These are phyloP conservation scores for Platorchestia sp. DNA, from an alignment of 1,140 invertebrate genomes.

Conservation along the genomic window DNA sequence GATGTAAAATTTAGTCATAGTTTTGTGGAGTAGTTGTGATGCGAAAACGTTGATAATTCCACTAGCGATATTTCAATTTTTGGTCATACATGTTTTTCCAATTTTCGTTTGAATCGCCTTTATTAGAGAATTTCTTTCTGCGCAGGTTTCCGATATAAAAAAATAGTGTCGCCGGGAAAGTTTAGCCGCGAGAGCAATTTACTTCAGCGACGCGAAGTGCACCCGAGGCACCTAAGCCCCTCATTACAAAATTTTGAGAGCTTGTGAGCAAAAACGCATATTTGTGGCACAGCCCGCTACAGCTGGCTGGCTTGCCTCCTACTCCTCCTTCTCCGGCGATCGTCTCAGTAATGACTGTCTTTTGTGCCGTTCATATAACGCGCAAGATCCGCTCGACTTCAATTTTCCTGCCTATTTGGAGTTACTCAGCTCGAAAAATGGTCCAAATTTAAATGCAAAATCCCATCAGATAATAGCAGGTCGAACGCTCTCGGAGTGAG, in stretches of 20 bases:
- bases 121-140: too few species aligned
- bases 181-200: too few species aligned
- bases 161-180: too few species aligned
- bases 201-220: neutral
- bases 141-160: too few species aligned
- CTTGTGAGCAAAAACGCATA: neutral
- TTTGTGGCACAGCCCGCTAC: neutral
- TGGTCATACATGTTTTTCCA: too few species aligned
- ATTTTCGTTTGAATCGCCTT: too few species aligned
- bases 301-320: neutral
- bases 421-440: slow-evolving; percentile 68
- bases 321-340: slow-evolving; percentile 45
- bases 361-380: slow-evolving; percentile 67
- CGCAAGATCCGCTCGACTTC: slow-evolving; percentile 68
- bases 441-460: slow-evolving; percentile 68
- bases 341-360: slow-evolving; percentile 66
- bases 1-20: too few species aligned
- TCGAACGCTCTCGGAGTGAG: slow-evolving; percentile 66
- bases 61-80: too few species aligned
- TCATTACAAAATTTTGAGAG: slow-evolving; percentile 2
- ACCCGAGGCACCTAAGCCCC: neutral
- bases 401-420: slow-evolving; percentile 68
- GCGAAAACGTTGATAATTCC: too few species aligned
- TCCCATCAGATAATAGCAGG: slow-evolving; percentile 68
- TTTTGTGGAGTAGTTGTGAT: too few species aligned